phyloP scores from a whole-genome alignment of 2,797 vertebrate species.

The Decapterus maruadsi region DNA sequence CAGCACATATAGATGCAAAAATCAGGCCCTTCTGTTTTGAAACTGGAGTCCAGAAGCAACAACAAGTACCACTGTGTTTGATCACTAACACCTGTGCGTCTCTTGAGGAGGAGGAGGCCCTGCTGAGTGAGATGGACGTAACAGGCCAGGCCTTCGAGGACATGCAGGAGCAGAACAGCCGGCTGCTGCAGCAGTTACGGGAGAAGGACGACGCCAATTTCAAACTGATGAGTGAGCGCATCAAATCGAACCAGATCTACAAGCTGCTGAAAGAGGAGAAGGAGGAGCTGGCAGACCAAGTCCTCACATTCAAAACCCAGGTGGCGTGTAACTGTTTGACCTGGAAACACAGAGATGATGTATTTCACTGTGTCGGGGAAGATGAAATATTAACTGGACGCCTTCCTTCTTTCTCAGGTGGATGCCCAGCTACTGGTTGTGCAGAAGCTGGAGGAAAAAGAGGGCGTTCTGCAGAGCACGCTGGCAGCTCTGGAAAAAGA shows the following conservation, averaged over 20 bases:
- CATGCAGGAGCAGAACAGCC: slow-evolving; percentile 97
- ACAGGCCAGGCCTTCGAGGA: slow-evolving; percentile 96
- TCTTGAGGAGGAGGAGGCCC: slow-evolving; percentile 91
- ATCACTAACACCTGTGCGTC: slow-evolving; percentile 42
- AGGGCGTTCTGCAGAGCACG: slow-evolving; percentile 91
- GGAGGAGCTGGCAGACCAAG: slow-evolving; percentile 94
- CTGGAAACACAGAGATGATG: neutral
- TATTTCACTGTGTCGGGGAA: neutral
- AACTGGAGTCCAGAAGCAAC: neutral
- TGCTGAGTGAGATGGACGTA: slow-evolving; percentile 95
- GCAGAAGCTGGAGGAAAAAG: slow-evolving; percentile 94
- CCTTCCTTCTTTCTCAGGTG: slow-evolving; percentile 81
- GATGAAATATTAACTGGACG: neutral
- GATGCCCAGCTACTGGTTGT: slow-evolving; percentile 94
- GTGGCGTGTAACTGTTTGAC: slow-evolving; percentile 66
- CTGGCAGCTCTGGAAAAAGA: slow-evolving; percentile 92
- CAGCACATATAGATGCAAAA: neutral
- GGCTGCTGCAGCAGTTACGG: slow-evolving; percentile 92
- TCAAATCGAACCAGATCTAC: slow-evolving; percentile 97
- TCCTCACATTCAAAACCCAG: slow-evolving; percentile 94
- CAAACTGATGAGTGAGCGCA: slow-evolving; percentile 95
- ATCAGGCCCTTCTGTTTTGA: neutral
- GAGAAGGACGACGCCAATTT: slow-evolving; percentile 97
- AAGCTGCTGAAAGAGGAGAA: slow-evolving; percentile 95
- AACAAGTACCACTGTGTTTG: slow-evolving; percentile 19